Percentiles rank a stretch among this genome's conserved stretches.
These are phyloP conservation scores for Rafetus swinhoei DNA, from an alignment of 2,113 vertebrate genomes.

Conservation along the genomic window DNA sequence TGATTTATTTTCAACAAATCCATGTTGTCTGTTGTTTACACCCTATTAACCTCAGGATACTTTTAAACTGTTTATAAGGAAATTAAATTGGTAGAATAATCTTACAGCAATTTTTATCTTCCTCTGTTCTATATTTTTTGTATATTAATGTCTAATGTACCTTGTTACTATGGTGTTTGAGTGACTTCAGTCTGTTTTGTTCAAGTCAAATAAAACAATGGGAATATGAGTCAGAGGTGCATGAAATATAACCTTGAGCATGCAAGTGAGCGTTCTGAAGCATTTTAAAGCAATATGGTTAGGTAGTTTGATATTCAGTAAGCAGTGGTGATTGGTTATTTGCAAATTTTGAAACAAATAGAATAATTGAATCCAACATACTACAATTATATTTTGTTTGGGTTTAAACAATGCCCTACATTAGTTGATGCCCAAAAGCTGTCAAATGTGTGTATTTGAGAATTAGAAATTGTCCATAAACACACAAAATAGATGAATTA, in stretches of 20 bases:
- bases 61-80: no score
- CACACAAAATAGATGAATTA: not conserved
- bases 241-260: not conserved
- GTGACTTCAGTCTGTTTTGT: not conserved
- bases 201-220: not conserved
- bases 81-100: not conserved
- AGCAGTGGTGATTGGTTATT: not conserved
- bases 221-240: not conserved
- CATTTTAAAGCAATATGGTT: not conserved
- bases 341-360: not conserved
- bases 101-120: not conserved
- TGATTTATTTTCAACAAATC: no score
- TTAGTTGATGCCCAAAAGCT: not conserved
- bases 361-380: no score
- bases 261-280: not conserved
- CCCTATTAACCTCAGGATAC: no score
- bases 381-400: not conserved
- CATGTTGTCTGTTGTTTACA: no score
- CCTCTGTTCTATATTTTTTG: no score
- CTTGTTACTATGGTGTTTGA: no score
- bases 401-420: not conserved
- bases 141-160: no score
- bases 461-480: not conserved
- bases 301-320: not conserved
- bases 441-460: not conserved